These are phyloP conservation scores for Lycocorax pyrrhopterus DNA, from an alignment of 2,113 vertebrate genomes.

Conservation along the genomic window DNA sequence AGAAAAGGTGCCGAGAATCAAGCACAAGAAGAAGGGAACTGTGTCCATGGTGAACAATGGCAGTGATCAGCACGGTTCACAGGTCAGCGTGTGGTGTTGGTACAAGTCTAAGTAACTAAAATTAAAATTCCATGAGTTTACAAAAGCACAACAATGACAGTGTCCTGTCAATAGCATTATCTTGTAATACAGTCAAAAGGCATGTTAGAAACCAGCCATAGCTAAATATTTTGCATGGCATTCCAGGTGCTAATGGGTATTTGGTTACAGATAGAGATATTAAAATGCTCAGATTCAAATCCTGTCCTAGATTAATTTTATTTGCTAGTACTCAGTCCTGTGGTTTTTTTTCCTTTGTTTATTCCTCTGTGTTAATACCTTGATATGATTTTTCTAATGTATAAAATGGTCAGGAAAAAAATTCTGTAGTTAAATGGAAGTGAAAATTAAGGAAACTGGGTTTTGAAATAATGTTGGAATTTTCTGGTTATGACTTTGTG, in stretches of 20 bases:
- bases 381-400: background rate
- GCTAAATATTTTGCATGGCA: background rate
- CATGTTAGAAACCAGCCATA: background rate
- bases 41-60: conserved; percentile 99
- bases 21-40: conserved; percentile 92
- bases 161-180: background rate
- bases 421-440: background rate
- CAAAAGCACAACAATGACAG: background rate
- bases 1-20: conserved; percentile 92
- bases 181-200: background rate
- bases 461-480: background rate
- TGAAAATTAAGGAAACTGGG: background rate
- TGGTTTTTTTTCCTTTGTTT: background rate
- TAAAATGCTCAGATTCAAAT: background rate
- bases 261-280: background rate
- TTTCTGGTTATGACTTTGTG: background rate
- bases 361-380: background rate
- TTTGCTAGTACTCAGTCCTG: background rate
- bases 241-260: background rate
- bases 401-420: background rate
- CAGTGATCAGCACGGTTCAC: conserved; percentile 90
- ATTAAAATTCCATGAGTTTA: background rate
- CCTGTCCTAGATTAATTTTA: background rate
- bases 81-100: conserved; percentile 74
- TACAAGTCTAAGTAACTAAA: background rate